Percentiles rank a stretch among this genome's conserved stretches.
Evolutionary conservation across 2,113 vertebrate species (phyloP).

Genomic region (Trochalopteron elliotii): DNA sequence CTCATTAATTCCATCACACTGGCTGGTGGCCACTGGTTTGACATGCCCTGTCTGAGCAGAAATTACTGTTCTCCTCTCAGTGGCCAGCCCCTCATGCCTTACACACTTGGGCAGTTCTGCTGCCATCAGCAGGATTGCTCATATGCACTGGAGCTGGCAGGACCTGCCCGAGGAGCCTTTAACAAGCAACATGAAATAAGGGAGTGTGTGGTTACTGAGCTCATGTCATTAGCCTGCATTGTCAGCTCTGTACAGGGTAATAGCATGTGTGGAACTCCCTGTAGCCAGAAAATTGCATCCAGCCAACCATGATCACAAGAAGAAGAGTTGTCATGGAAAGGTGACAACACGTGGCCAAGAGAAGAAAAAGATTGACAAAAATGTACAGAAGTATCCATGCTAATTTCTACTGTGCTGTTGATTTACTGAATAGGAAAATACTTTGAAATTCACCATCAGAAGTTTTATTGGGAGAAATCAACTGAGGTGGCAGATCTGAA

Average conservation of each 20-base stretch:
- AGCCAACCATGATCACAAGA: not conserved
- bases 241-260: not conserved
- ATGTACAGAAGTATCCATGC: not conserved
- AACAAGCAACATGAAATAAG: not conserved
- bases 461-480: not conserved
- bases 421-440: not conserved
- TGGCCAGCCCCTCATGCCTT: not conserved
- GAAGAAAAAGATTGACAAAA: not conserved
- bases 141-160: not conserved
- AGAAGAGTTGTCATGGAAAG: not conserved
- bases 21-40: slow-evolving; percentile 37
- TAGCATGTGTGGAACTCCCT: not conserved
- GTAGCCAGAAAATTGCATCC: not conserved
- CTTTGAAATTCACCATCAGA: not conserved
- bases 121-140: not conserved
- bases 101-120: not conserved
- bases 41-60: not conserved
- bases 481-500: not conserved
- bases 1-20: slow-evolving; percentile 52
- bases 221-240: not conserved
- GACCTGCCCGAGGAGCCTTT: not conserved
- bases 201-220: not conserved
- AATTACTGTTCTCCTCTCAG: not conserved
- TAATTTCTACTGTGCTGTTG: not conserved
- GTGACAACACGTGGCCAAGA: not conserved